Evolutionary conservation across 2,113 vertebrate genomes (phyloP), one percentile per base, ranked within the genome.

Genomic region (Atractosteus spatula): DNA sequence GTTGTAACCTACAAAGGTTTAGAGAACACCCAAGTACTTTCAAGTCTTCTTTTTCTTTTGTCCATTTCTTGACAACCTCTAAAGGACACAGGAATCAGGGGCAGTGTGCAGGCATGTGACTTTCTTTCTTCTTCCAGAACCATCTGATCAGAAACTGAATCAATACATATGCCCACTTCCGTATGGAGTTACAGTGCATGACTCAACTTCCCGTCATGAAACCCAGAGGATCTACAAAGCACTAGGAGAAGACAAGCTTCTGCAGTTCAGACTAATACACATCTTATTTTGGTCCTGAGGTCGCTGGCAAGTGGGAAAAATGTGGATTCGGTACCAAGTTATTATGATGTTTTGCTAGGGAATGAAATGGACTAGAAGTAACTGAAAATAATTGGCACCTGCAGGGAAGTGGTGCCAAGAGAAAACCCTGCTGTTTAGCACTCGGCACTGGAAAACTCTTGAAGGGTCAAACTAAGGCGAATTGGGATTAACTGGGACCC

Each of bases 261-360:
- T 10, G 6, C 57, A 2, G 57, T 59, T 59, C 10, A 13, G 57
- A 5, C 14, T 11, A 59, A n/a, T n/a, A 59, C 12, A 13, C 47
- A 51, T 51, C 10, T 8, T 16, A 59, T 59, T 59, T 16, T 16
- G n/a, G 57, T n/a, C 57, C 57, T 16, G 12, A 59, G 57, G 57
- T n/a, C 57, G 4, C 57, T 16, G 14, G 11, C 57, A 13, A 59
- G 57, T 59, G 10, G 10, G 4, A n/a, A 59, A 59, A 59, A 59
- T 59, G 57, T 59, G 10, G 57, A 59, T 59, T 59, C 14, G 57
- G 11, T 59, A 59, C 57, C 57, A 59, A 59, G 57, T 59, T 55
- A 13, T 7, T 8, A 6, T 59, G 57, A 13, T 29, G 29, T 59
- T 59, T 59, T 59, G n/a, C 11, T n/a, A 16, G 5, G 57, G 11